These are phyloP conservation scores for Choreutis nemorana DNA, from an alignment of 2,888 invertebrate genomes.

Conservation along the genomic window DNA sequence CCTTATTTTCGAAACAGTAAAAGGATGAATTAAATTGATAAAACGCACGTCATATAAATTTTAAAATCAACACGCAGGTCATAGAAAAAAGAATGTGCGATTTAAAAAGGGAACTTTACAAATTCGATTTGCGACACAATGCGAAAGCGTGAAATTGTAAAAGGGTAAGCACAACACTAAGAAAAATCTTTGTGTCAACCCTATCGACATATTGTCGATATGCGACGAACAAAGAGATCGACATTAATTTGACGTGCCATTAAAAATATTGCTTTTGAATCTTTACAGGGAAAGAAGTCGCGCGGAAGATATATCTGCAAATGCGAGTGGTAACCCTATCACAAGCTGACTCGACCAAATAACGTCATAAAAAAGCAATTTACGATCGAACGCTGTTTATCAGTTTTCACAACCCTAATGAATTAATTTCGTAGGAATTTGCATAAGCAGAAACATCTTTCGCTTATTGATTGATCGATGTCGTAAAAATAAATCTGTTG, in stretches of 20 bases:
- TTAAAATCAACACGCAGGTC: no score
- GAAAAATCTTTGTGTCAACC: constrained; percentile 29
- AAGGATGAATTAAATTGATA: no score
- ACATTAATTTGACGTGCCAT: constrained; percentile 64
- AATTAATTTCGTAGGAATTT: constrained; percentile 43
- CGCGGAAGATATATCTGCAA: constrained; percentile 48
- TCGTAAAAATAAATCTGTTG: constrained; percentile 37
- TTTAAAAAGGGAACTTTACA: no score
- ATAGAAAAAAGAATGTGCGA: no score
- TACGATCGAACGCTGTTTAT: constrained; percentile 27
- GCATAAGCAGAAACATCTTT: constrained; percentile 32
- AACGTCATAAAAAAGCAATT: constrained; percentile 43
- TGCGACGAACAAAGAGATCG: constrained; percentile 40
- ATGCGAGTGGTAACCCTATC: constrained; percentile 27
- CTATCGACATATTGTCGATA: constrained; percentile 62
- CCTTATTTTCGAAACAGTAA: no score
- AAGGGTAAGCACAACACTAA: constrained; percentile 47
- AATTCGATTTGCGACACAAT: constrained; percentile 59
- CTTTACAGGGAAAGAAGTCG: constrained; percentile 39
- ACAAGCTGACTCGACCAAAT: constrained; percentile 14
- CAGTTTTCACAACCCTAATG: constrained; percentile 31
- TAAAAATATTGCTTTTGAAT: constrained; percentile 59
- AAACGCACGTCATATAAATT: no score
- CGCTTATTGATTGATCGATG: constrained; percentile 47
- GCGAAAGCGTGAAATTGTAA: constrained; percentile 47